Percentiles rank a stretch among this genome's conserved stretches.
Conservation (phyloP, 2,888 invertebrate species). For the Chaetogeoica ovagalla region DNA sequence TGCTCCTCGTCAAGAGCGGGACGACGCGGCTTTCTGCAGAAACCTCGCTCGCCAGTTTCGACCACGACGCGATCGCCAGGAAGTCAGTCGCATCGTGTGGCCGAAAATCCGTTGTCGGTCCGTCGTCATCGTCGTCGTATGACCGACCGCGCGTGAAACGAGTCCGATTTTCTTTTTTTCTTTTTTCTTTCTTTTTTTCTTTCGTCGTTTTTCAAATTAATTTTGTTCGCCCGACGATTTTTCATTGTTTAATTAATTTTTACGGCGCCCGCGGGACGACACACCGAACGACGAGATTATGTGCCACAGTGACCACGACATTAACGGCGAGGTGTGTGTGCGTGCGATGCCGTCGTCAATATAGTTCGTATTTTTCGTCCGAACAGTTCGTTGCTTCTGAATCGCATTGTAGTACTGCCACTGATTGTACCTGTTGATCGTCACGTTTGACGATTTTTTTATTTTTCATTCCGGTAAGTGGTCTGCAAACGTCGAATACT, state of each 20-base stretch:
- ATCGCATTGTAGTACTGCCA: too few relatives aligned
- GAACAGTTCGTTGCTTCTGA: neutral
- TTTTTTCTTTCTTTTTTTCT: neutral
- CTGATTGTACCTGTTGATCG: neutral
- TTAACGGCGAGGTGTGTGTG: neutral
- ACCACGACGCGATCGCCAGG: constrained; percentile 31
- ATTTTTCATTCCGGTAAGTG: constrained; percentile 15
- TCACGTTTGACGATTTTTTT: neutral
- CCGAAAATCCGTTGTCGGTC: neutral
- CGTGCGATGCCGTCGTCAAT: neutral
- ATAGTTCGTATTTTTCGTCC: neutral
- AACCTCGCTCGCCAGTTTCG: constrained; percentile 31
- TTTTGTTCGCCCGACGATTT: neutral
- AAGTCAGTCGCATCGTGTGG: neutral
- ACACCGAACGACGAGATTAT: neutral
- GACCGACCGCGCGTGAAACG: too few relatives aligned
- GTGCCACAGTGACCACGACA: neutral
- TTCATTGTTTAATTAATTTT: neutral
- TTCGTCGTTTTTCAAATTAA: neutral
- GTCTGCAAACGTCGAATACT: neutral
- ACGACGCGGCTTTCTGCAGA: neutral
- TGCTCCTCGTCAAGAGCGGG: constrained; percentile 26
- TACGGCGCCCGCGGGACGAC: neutral
- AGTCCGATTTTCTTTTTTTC: neutral
- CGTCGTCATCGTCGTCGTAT: neutral